Percentiles rank a stretch among this genome's conserved stretches.
These are phyloP conservation scores for Channa argus DNA, from an alignment of 2,113 vertebrate species.

Conservation along the genomic window DNA sequence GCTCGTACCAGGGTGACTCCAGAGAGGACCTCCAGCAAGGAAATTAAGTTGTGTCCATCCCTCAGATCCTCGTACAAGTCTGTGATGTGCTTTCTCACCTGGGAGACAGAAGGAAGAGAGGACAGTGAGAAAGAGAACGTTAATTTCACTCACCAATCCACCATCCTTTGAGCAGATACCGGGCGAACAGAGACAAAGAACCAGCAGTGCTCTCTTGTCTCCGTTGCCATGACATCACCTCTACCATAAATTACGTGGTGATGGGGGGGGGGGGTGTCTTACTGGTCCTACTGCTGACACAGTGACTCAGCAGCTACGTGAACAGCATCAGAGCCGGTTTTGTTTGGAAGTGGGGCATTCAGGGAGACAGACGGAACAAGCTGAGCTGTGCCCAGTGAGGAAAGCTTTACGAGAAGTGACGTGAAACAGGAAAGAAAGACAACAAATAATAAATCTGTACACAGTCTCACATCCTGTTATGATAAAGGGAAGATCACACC, in stretches of 20 bases:
- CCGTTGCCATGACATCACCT: constrained; percentile 45
- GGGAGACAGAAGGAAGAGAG: constrained; percentile 10
- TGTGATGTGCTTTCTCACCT: constrained; percentile 96
- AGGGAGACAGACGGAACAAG: neutral
- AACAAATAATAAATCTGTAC: neutral
- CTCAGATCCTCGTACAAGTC: constrained; percentile 87
- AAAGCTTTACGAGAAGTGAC: neutral
- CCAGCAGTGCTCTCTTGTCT: constrained; percentile 51
- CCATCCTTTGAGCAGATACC: constrained; percentile 35
- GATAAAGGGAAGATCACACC: neutral
- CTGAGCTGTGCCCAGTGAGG: neutral
- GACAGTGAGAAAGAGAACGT: neutral
- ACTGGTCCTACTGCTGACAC: constrained; percentile 5
- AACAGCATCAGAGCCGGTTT: constrained; percentile 5
- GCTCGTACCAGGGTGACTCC: constrained; percentile 93
- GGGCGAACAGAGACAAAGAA: constrained; percentile 29
- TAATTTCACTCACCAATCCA: constrained; percentile 22
- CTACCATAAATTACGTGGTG: neutral
- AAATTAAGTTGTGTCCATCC: constrained; percentile 98
- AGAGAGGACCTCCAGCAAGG: constrained; percentile 95
- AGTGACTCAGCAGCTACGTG: constrained; percentile 46
- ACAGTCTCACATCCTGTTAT: too few relatives aligned
- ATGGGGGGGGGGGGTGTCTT: neutral
- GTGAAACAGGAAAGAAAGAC: neutral
- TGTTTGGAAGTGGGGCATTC: constrained; percentile 28